Evolutionary conservation across 2,113 vertebrate species (phyloP).

Genomic region (Bagarius yarrelli): DNA sequence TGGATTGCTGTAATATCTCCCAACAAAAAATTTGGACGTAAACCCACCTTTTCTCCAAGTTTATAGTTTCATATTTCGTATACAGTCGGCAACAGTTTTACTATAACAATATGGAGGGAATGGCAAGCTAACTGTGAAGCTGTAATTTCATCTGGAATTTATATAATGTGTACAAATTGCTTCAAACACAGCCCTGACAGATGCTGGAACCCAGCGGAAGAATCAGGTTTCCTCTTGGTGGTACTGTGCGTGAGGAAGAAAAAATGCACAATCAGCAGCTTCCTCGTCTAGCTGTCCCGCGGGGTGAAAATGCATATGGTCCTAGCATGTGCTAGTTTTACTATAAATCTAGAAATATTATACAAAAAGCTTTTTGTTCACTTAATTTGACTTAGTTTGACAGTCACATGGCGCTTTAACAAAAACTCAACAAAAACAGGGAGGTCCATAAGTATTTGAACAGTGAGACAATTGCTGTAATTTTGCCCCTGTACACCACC

Average conservation of each 20-base stretch:
- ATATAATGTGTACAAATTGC: conserved; percentile 16
- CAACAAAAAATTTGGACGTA: not conserved
- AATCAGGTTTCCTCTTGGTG: conserved; percentile 20
- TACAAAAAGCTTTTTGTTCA: not conserved
- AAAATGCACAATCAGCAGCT: conserved; percentile 28
- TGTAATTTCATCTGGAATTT: conserved; percentile 14
- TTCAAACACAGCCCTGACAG: conserved; percentile 4
- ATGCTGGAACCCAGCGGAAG: conserved; percentile 5
- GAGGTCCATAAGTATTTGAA: not conserved
- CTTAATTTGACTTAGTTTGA: not conserved
- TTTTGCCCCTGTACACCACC: too few species aligned
- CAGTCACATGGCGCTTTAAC: conserved; percentile 1
- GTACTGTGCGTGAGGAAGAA: not conserved
- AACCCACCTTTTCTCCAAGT: not conserved
- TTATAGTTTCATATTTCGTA: not conserved
- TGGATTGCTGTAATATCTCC: not conserved
- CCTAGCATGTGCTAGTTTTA: conserved; percentile 14
- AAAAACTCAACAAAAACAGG: not conserved
- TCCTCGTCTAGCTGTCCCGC: conserved; percentile 6
- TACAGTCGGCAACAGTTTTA: not conserved
- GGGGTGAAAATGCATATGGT: conserved; percentile 18
- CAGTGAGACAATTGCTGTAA: not conserved
- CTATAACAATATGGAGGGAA: not conserved
- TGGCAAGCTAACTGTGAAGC: not conserved
- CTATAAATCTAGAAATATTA: not conserved